A percentile compares a stretch with the other conserved stretches of the same genome.
phyloP scores from a whole-genome alignment of 2,888 invertebrate genomes.

The Brenthis daphne region DNA sequence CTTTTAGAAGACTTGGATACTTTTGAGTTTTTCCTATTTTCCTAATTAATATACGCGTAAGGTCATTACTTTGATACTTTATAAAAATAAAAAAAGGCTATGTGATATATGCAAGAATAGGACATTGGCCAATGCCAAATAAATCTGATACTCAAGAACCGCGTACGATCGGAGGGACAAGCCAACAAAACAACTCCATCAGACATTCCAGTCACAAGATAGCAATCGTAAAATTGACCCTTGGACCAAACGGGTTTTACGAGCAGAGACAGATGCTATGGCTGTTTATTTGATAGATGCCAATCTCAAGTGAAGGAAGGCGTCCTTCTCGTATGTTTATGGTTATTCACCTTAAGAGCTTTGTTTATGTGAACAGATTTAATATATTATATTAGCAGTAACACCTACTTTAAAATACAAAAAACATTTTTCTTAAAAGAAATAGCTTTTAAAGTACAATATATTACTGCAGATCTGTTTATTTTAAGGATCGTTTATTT shows the following conservation, averaged over 20 bases:
- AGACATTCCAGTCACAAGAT: constrained; percentile 20
- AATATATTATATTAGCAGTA: no score
- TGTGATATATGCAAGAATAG: neutral
- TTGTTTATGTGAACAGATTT: no score
- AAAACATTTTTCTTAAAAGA: no score
- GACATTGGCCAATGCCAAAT: neutral
- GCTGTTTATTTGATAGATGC: constrained; percentile 21
- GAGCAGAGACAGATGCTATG: constrained; percentile 25
- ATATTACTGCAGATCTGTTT: no score
- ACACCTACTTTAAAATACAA: no score
- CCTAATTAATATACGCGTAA: no score
- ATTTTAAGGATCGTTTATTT: no score
- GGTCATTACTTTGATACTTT: no score
- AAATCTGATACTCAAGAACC: constrained; percentile 15
- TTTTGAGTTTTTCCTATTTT: no score
- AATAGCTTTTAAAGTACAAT: no score
- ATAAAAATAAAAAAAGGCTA: no score
- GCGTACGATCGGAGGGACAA: constrained; percentile 18
- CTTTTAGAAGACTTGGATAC: no score
- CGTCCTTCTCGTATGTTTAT: neutral
- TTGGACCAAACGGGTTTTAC: constrained; percentile 32
- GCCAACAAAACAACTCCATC: constrained; percentile 20
- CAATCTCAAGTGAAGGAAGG: constrained; percentile 17
- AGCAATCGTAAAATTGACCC: constrained; percentile 34
- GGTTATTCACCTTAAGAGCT: neutral